Conservation (phyloP, 2,888 invertebrate species). For the Eudasyphora cyanicolor region DNA sequence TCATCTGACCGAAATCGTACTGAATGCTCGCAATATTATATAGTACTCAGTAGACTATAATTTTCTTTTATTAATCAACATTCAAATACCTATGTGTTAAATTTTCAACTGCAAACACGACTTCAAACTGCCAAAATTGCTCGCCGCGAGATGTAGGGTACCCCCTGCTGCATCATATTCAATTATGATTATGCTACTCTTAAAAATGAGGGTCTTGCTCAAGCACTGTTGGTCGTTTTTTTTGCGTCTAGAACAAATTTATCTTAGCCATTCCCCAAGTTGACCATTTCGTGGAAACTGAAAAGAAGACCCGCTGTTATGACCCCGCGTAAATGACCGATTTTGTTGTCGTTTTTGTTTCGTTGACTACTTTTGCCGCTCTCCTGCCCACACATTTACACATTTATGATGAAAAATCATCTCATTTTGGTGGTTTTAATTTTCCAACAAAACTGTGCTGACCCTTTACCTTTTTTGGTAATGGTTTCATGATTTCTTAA, state of each 20-base stretch:
- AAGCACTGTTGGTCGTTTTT: not conserved
- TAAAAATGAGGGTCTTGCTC: not conserved
- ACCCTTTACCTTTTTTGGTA: constrained; percentile 13
- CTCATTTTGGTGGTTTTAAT: constrained; percentile 19
- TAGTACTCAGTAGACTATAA: too few species aligned
- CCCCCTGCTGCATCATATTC: not conserved
- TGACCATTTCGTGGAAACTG: constrained; percentile 20
- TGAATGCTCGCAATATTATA: too few species aligned
- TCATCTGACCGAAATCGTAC: too few species aligned
- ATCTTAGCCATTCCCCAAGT: not conserved
- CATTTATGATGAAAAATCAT: constrained; percentile 26
- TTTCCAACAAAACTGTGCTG: constrained; percentile 4
- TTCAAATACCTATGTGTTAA: too few species aligned
- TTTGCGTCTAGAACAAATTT: not conserved
- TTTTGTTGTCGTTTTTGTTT: not conserved
- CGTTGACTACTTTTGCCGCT: not conserved
- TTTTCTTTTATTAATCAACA: too few species aligned
- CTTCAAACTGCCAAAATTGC: too few species aligned
- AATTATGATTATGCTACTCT: not conserved
- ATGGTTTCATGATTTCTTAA: not conserved
- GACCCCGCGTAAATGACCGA: not conserved
- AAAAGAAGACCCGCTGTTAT: not conserved
- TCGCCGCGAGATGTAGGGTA: not conserved
- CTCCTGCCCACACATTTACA: constrained; percentile 18
- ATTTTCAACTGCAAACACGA: too few species aligned